Conservation (phyloP, 2,797 vertebrate genomes). For the Lycodopsis pacificus region DNA sequence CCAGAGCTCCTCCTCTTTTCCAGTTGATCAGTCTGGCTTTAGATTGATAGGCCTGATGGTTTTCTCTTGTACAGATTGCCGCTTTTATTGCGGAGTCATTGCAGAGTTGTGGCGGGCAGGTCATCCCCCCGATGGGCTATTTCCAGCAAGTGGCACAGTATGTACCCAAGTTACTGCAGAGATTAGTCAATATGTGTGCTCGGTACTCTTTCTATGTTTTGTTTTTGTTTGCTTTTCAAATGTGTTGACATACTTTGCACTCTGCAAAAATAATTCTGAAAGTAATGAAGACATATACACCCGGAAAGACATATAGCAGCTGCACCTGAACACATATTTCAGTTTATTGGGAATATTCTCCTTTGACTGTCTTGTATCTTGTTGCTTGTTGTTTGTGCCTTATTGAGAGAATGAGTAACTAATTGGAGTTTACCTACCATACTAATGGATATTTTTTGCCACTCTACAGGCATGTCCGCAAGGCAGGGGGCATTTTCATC, state of each 20-base stretch:
- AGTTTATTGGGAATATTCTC: background rate
- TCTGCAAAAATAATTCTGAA: background rate
- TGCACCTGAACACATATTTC: background rate
- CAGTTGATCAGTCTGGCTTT: conserved; percentile 5
- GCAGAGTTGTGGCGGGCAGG: conserved; percentile 98
- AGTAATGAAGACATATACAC: background rate
- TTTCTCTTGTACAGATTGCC: conserved; percentile 91
- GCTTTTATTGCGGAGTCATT: conserved; percentile 98
- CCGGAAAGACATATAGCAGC: background rate
- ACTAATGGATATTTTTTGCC: background rate
- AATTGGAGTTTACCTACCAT: background rate
- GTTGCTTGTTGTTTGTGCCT: background rate
- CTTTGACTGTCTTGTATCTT: background rate
- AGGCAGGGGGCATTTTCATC: conserved; percentile 91
- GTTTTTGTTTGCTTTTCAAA: background rate
- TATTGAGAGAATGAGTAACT: background rate
- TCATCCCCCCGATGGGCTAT: conserved; percentile 95
- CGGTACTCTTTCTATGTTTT: background rate
- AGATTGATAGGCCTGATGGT: conserved; percentile 41
- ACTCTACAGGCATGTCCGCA: conserved; percentile 86
- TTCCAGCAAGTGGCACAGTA: conserved; percentile 99
- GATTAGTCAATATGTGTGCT: background rate
- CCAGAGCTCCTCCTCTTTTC: conserved; percentile 17
- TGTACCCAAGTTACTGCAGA: conserved; percentile 74
- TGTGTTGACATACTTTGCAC: background rate